phyloP scores from a whole-genome alignment of 2,888 invertebrate genomes.

The Gymnosoma rotundatum region DNA sequence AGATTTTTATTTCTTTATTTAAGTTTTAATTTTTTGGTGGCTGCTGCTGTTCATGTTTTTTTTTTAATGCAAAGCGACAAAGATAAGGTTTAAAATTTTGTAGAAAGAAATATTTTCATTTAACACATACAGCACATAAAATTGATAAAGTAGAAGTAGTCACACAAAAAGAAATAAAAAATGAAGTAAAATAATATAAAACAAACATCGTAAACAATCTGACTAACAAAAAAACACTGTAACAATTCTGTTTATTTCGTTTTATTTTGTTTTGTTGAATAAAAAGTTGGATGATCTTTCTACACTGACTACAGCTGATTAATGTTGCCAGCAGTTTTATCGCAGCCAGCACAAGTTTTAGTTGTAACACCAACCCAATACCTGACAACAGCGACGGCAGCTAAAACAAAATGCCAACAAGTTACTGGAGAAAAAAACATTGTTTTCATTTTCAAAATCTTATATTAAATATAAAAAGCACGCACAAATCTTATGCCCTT shows the following conservation, averaged over 20 bases:
- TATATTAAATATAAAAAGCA: conserved; percentile 52
- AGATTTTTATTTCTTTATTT: background rate
- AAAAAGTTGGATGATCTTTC: conserved; percentile 48
- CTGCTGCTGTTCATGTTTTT: background rate
- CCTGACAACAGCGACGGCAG: conserved; percentile 31
- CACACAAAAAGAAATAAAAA: background rate
- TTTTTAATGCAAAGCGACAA: conserved; percentile 53
- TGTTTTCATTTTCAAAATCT: conserved; percentile 16
- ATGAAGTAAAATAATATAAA: background rate
- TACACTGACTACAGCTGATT: conserved; percentile 56
- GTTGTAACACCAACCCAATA: conserved; percentile 47
- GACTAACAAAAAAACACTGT: conserved; percentile 47
- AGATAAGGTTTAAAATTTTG: conserved; percentile 61
- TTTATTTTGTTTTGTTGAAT: background rate
- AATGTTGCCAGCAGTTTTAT: conserved; percentile 58
- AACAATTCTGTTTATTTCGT: conserved; percentile 22
- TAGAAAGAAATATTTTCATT: background rate
- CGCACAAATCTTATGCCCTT: conserved; percentile 32
- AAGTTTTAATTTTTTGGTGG: background rate
- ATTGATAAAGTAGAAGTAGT: conserved; percentile 34
- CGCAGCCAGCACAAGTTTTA: conserved; percentile 38
- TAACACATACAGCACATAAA: conserved; percentile 6
- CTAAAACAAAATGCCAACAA: conserved; percentile 35
- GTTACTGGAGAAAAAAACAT: conserved; percentile 9
- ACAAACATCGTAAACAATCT: conserved; percentile 22